A percentile compares a stretch with the other conserved stretches of the same genome.
Evolutionary conservation across 2,113 vertebrate genomes (phyloP).

Genomic region (Plotosus lineatus): DNA sequence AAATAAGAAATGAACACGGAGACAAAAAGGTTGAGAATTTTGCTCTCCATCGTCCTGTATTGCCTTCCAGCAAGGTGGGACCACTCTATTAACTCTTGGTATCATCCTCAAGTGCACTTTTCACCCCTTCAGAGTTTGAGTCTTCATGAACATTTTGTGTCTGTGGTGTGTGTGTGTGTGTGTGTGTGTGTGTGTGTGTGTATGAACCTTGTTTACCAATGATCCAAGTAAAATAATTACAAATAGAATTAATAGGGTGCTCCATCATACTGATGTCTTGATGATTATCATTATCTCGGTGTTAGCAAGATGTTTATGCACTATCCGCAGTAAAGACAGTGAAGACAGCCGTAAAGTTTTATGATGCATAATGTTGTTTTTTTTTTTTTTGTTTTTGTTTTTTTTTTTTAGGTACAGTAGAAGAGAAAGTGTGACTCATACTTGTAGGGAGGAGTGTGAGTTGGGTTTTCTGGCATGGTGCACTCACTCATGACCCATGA

Average conservation of each 20-base stretch:
- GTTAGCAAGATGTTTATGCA: not conserved
- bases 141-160: too few relatives aligned
- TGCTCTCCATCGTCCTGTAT: too few relatives aligned
- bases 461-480: not conserved
- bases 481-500: conserved; percentile 6
- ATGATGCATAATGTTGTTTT: too few relatives aligned
- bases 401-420: not conserved
- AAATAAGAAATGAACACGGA: too few relatives aligned
- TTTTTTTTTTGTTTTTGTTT: too few relatives aligned
- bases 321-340: not conserved
- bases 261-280: not conserved
- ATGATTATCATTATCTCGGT: not conserved
- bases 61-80: too few relatives aligned
- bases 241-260: not conserved
- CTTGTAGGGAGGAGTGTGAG: not conserved
- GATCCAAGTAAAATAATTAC: not conserved
- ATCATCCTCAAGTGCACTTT: too few relatives aligned
- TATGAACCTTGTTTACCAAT: not conserved
- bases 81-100: too few relatives aligned
- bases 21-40: too few relatives aligned
- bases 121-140: too few relatives aligned
- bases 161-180: too few relatives aligned
- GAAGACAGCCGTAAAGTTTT: conserved; percentile 52
- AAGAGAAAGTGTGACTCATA: not conserved
- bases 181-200: too few relatives aligned